phyloP scores from a whole-genome alignment of 2,113 vertebrate species.

The Lophius piscatorius region DNA sequence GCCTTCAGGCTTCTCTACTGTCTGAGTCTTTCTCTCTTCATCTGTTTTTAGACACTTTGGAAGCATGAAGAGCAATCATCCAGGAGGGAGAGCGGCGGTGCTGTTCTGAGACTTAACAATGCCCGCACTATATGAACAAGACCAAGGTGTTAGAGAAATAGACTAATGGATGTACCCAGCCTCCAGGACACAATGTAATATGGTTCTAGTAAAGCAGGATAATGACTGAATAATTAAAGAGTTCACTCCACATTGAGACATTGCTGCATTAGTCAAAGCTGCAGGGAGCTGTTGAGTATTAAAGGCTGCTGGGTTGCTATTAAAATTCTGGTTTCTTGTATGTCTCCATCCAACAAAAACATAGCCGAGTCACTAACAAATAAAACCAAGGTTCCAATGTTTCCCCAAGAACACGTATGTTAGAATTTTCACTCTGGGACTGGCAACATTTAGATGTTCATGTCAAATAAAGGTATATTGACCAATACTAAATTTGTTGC shows the following conservation, averaged over 20 bases:
- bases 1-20: conserved; percentile 52
- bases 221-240: conserved; percentile 52
- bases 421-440: too few relatives aligned
- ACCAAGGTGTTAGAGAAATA: conserved; percentile 31
- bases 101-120: conserved; percentile 51
- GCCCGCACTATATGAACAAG: conserved; percentile 29
- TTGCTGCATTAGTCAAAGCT: conserved; percentile 40
- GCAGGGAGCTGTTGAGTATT: conserved; percentile 10
- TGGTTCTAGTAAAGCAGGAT: conserved; percentile 27
- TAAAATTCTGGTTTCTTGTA: conserved; percentile 9
- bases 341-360: conserved; percentile 11
- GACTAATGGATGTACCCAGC: conserved; percentile 45
- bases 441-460: too few relatives aligned
- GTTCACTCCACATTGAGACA: conserved; percentile 41
- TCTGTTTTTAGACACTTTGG: conserved; percentile 76
- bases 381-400: background rate
- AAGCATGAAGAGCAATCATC: conserved; percentile 72
- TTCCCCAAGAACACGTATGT: too few relatives aligned
- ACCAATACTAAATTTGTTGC: too few relatives aligned
- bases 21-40: conserved; percentile 44
- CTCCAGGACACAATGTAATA: conserved; percentile 25
- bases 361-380: conserved; percentile 3
- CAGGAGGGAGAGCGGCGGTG: conserved; percentile 67
- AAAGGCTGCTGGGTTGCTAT: conserved; percentile 12
- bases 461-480: background rate